Base-by-base conservation (phyloP, 2,797 vertebrate species). In the Lagodon rhomboides region DNA sequence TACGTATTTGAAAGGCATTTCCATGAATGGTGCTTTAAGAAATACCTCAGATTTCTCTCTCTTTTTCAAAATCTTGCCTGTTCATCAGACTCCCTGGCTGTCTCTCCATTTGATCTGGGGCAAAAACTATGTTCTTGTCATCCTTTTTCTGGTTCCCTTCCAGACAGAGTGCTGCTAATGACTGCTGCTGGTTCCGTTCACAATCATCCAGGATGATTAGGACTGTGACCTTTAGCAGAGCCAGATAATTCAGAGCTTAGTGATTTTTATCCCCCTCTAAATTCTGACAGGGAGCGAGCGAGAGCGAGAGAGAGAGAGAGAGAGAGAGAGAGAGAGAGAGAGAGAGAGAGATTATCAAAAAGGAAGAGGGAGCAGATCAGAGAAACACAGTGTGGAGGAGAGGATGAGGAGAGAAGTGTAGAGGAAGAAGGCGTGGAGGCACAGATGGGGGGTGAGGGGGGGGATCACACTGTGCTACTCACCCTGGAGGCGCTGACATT, bases 151-250 rank as follows among this genome's bases (percentile, higher is more conserved):
- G 66, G 69, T 86, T 78, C 11, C n/a, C 87, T 65, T 74, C 77
- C 87, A 87, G 87, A 86, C 88, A 87, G 89, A 79, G 79, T 50
- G 86, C 73, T 58, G 85, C 90, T 93, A 93, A 94, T 93, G 91
- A 90, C 89, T 73, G 80, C 86, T 78, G 74, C 87, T 87, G 85
- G 79, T 87, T 86, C 80, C 73, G 66, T 73, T 90, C 85, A 72
- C 82, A 75, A 75, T 89, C 83, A 91, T 83, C 75, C 46, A 18
- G 68, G 79, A 88, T 92, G 89, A 94, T 94, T 92, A 94, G 86
- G 88, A 91, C 82, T 82, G 74, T 93, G 93, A 94, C 94, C 93
- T 95, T 94, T 93, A 89, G 80, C 83, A 77, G 72, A 89, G 82
- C 79, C 83, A 85, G 88, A 93, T 91, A 92, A 93, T 91, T 94